A percentile compares a stretch with the other conserved stretches of the same genome.
Evolutionary conservation across 2,888 invertebrate genomes (phyloP).

Genomic region (Ganaspis brasiliensis): DNA sequence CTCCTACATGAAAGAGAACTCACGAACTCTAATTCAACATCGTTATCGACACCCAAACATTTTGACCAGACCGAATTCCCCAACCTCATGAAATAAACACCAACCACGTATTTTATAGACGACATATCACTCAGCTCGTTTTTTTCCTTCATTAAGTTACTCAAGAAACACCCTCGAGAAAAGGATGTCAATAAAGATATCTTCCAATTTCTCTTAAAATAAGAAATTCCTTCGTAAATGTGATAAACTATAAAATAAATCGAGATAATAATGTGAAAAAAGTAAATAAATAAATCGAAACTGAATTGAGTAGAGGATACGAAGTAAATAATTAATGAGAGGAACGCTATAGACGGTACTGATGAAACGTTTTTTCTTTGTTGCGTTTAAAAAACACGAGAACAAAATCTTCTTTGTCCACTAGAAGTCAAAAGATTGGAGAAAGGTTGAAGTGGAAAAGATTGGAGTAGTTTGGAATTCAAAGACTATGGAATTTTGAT

Average conservation of each 20-base stretch:
- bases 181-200: not conserved
- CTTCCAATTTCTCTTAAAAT: not conserved
- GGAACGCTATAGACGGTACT: not conserved
- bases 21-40: not conserved
- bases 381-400: not conserved
- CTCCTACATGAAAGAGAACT: not conserved
- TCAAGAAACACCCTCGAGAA: not conserved
- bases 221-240: no score
- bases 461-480: not conserved
- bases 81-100: not conserved
- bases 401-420: not conserved
- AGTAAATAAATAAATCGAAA: not conserved
- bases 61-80: conserved; percentile 7
- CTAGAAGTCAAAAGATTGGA: not conserved
- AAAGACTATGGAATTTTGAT: conserved; percentile 2
- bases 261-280: not conserved
- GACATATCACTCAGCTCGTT: not conserved
- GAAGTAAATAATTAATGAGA: conserved; percentile 3
- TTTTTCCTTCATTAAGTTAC: conserved; percentile 14
- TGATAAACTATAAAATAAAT: not conserved
- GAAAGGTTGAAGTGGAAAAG: not conserved
- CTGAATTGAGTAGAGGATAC: no score
- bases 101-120: conserved; percentile 16
- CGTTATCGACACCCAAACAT: conserved; percentile 19
- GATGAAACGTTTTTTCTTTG: conserved; percentile 17